Percentiles rank a stretch among this genome's conserved stretches.
These are phyloP conservation scores for Drosophila mulleri DNA, from an alignment of 2,888 invertebrate species.

Conservation along the genomic window DNA sequence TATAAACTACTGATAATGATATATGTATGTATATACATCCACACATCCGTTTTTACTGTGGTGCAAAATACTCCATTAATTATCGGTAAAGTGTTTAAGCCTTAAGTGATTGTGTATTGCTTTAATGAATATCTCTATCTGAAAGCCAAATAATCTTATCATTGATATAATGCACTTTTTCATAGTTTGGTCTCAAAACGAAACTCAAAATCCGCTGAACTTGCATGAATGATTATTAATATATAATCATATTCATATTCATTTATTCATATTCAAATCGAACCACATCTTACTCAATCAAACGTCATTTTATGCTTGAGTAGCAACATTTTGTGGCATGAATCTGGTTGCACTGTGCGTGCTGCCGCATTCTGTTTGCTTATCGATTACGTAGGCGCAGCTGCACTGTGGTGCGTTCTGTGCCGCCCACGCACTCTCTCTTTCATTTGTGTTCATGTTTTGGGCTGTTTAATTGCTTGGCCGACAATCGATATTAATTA, in stretches of 20 bases:
- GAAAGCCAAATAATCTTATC: background rate
- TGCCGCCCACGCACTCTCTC: background rate
- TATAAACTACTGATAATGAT: background rate
- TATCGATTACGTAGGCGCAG: constrained; percentile 39
- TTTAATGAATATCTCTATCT: background rate
- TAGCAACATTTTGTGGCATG: too few species aligned
- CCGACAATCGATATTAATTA: constrained; percentile 43
- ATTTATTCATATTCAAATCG: too few species aligned
- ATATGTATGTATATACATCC: too few species aligned
- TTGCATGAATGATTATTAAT: too few species aligned
- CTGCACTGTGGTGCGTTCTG: background rate
- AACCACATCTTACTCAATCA: too few species aligned
- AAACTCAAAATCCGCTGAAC: too few species aligned
- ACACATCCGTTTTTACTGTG: constrained; percentile 27
- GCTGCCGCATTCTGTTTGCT: constrained; percentile 25
- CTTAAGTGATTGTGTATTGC: background rate
- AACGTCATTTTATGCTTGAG: too few species aligned
- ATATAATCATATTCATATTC: too few species aligned
- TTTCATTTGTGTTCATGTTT: constrained; percentile 17
- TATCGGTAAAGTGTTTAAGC: constrained; percentile 18
- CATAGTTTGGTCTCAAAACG: background rate
- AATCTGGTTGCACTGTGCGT: constrained; percentile 2
- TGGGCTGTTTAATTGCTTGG: constrained; percentile 25
- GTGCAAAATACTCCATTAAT: constrained; percentile 29
- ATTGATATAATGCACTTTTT: background rate